These are phyloP conservation scores for Drosophila takahashii DNA, from an alignment of 1,140 invertebrate species.

Conservation along the genomic window DNA sequence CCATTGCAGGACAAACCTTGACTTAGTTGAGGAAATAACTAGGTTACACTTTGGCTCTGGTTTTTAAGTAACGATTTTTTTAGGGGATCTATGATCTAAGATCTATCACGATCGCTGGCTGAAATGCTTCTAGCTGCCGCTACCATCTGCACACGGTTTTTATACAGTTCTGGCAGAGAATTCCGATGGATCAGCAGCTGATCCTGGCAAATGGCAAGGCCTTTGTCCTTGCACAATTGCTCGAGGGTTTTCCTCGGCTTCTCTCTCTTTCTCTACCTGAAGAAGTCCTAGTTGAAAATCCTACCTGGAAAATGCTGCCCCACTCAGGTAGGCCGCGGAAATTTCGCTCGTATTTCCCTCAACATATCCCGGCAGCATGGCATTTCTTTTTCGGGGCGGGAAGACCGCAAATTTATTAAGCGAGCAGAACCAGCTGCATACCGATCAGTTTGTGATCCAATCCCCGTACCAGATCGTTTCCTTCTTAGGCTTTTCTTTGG, in stretches of 20 bases:
- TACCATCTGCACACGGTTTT: constrained; percentile 23
- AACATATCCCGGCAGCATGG: constrained; percentile 44
- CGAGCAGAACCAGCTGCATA: constrained; percentile 46
- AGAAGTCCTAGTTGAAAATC: constrained; percentile 8
- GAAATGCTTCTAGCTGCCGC: constrained; percentile 65
- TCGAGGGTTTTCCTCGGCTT: constrained; percentile 18
- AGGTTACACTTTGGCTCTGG: constrained; percentile 59
- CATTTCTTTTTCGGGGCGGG: constrained; percentile 70
- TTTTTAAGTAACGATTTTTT: constrained; percentile 8
- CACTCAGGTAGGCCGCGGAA: constrained; percentile 60
- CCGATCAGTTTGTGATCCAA: constrained; percentile 19
- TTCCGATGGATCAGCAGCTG: constrained; percentile 40
- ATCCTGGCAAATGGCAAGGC: constrained; percentile 39
- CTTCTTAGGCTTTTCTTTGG: constrained; percentile 1
- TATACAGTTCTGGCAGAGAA: constrained; percentile 29
- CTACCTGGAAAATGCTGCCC: constrained; percentile 67
- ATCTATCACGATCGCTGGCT: constrained; percentile 75
- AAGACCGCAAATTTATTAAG: constrained; percentile 81
- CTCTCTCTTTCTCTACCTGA: constrained; percentile 44
- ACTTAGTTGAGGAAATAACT: constrained; percentile 61
- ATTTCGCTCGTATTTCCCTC: constrained; percentile 57
- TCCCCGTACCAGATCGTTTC: constrained; percentile 25
- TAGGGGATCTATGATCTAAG: constrained; percentile 72
- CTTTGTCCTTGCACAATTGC: constrained; percentile 44
- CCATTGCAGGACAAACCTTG: constrained; percentile 33